phyloP scores from a whole-genome alignment of 1,140 invertebrate genomes.

The Acarapis woodi region DNA sequence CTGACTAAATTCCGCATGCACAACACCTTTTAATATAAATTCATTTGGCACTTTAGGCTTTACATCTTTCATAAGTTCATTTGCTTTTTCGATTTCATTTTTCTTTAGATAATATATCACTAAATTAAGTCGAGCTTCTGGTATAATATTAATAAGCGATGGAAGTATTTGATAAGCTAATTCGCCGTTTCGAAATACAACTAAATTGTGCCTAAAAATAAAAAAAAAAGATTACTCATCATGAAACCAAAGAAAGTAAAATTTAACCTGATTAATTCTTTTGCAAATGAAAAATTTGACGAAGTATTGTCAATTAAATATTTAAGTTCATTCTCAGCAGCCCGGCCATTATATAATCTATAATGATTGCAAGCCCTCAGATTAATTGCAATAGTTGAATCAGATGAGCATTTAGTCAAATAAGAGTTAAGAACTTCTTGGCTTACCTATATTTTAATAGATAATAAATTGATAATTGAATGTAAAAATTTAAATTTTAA shows the following conservation, averaged over 20 bases:
- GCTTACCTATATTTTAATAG: too few relatives aligned
- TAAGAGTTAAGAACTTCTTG: slow-evolving; percentile 84
- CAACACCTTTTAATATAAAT: slow-evolving; percentile 84
- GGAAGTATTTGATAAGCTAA: slow-evolving; percentile 70
- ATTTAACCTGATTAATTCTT: slow-evolving; percentile 73
- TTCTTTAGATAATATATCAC: slow-evolving; percentile 80
- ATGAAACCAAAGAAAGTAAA: too few relatives aligned
- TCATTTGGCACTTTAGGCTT: slow-evolving; percentile 78
- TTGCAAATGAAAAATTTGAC: slow-evolving; percentile 50
- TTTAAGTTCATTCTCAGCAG: slow-evolving; percentile 39
- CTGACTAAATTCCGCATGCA: slow-evolving; percentile 72
- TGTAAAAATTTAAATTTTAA: too few relatives aligned
- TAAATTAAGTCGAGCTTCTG: slow-evolving; percentile 81
- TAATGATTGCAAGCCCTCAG: slow-evolving; percentile 69
- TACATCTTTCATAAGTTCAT: slow-evolving; percentile 61
- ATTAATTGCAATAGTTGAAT: slow-evolving; percentile 80
- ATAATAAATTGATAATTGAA: slow-evolving; percentile 14
- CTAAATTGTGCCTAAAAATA: slow-evolving; percentile 83
- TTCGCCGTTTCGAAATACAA: slow-evolving; percentile 74
- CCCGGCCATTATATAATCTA: slow-evolving; percentile 70
- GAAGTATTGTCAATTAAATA: slow-evolving; percentile 33
- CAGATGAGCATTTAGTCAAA: slow-evolving; percentile 49
- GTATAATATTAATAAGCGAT: slow-evolving; percentile 61
- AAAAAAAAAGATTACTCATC: too few relatives aligned
- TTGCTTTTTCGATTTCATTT: slow-evolving; percentile 64